Conservation (phyloP, 1,140 invertebrate genomes). For the Coptotermes formosanus region DNA sequence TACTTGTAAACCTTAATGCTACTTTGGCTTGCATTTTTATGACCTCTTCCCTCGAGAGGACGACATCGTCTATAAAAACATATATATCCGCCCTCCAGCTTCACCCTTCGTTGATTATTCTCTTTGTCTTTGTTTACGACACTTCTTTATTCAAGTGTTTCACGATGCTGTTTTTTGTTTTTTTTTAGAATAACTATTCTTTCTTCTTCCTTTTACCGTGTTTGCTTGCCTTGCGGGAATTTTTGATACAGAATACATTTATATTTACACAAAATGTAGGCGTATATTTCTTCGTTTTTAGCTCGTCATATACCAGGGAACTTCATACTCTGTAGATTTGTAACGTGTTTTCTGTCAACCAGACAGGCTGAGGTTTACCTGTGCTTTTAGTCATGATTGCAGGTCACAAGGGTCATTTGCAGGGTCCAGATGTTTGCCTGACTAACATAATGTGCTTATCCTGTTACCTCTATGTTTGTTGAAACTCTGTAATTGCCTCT, state of each 20-base stretch:
- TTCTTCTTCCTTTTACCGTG: not conserved
- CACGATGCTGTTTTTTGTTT: not conserved
- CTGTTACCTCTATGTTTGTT: not conserved
- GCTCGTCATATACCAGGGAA: too few relatives aligned
- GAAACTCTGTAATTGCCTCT: not conserved
- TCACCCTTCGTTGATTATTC: not conserved
- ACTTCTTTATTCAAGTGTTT: not conserved
- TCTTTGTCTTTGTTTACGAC: slow-evolving; percentile 6
- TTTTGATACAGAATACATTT: too few relatives aligned
- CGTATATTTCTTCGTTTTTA: too few relatives aligned
- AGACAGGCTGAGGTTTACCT: too few relatives aligned
- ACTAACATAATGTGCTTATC: not conserved
- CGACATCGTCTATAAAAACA: not conserved
- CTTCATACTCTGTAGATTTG: too few relatives aligned
- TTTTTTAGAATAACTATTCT: not conserved
- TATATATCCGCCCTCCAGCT: not conserved
- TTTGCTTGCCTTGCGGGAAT: not conserved
- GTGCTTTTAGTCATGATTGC: too few relatives aligned
- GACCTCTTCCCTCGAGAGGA: not conserved
- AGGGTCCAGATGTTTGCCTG: too few relatives aligned
- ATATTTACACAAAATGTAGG: too few relatives aligned
- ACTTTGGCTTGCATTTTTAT: not conserved
- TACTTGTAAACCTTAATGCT: not conserved
- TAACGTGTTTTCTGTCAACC: too few relatives aligned
- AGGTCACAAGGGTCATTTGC: too few relatives aligned